phyloP scores from a whole-genome alignment of 2,797 vertebrate genomes.

The Muscicapa striata region DNA sequence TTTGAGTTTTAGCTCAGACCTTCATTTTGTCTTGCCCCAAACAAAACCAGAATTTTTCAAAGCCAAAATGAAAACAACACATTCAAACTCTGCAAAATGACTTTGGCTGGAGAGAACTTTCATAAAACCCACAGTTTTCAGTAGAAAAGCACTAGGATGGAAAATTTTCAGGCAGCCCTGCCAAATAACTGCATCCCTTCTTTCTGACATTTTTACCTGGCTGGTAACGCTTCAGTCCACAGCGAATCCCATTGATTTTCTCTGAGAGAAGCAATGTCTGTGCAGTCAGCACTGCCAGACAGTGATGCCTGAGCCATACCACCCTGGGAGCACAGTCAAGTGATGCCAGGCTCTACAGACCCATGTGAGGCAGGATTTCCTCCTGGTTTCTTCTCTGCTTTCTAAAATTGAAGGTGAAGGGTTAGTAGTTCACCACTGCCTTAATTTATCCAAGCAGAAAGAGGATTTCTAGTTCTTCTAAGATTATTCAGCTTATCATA shows the following conservation, averaged over 20 bases:
- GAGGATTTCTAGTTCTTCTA: background rate
- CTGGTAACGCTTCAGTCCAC: background rate
- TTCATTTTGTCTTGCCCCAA: background rate
- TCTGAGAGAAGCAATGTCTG: rapidly evolving
- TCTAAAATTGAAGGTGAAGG: background rate
- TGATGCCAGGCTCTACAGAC: background rate
- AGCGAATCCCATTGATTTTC: background rate
- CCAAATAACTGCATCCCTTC: background rate
- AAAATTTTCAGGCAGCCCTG: background rate
- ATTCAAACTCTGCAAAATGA: background rate
- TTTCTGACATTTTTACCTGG: background rate
- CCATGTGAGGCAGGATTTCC: background rate
- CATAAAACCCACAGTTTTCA: background rate
- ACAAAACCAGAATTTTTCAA: background rate
- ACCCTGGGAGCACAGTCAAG: background rate
- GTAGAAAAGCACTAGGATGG: background rate
- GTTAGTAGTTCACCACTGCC: background rate
- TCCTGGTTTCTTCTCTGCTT: background rate
- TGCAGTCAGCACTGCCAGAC: background rate
- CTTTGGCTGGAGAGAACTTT: background rate
- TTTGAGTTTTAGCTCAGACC: background rate
- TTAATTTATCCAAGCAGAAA: background rate
- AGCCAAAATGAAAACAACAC: background rate
- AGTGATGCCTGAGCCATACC: background rate
- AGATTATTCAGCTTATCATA: background rate